Percentiles rank a stretch among this genome's conserved stretches.
phyloP scores from a whole-genome alignment of 2,888 invertebrate genomes.

The Thysanoteuthis rhombus region DNA sequence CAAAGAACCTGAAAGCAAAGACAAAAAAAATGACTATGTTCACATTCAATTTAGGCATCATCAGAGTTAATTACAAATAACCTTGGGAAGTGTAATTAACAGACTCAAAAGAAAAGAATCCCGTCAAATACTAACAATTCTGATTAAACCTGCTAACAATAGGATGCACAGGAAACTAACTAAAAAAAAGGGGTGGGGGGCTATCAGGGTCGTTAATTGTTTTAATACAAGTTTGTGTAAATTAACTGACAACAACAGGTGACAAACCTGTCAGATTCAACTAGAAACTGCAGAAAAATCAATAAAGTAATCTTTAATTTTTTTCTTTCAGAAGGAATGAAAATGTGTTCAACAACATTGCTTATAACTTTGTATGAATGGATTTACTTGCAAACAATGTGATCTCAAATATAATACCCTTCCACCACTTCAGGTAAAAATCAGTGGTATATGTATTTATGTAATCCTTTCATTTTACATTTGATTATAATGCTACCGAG shows the following conservation, averaged over 20 bases:
- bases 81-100: neutral
- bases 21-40: neutral
- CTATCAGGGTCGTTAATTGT: neutral
- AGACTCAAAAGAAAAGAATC: neutral
- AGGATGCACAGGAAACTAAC: neutral
- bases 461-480: no score
- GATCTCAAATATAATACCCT: no score
- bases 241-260: neutral
- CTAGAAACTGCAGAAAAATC: neutral
- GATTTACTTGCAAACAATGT: no score
- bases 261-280: neutral
- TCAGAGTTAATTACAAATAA: neutral
- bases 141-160: neutral
- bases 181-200: no score
- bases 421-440: no score
- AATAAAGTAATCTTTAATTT: no score
- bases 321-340: no score
- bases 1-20: no score
- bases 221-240: neutral
- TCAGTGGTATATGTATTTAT: no score
- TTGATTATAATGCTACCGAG: no score
- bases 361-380: no score
- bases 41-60: neutral
- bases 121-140: neutral
- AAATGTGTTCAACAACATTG: no score